phyloP scores from a whole-genome alignment of 1,140 invertebrate species.

The Acromyrmex charruanus region DNA sequence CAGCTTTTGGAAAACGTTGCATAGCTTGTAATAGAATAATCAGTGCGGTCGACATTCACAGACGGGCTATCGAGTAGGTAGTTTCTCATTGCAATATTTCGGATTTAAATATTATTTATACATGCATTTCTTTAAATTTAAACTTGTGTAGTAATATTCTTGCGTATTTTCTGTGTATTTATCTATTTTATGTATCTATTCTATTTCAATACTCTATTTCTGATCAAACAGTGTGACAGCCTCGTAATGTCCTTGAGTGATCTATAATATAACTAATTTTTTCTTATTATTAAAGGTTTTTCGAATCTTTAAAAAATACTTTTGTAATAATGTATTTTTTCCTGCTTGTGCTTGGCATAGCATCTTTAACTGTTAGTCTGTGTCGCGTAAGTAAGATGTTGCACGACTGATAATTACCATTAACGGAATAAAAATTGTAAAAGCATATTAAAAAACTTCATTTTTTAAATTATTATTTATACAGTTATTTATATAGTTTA shows the following conservation, averaged over 20 bases:
- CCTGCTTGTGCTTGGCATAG: conserved; percentile 24
- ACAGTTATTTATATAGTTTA: too few relatives aligned
- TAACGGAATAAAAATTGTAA: not conserved
- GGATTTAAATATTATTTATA: conserved; percentile 35
- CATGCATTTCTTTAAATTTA: conserved; percentile 3
- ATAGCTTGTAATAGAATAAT: conserved; percentile 24
- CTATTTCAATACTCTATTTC: not conserved
- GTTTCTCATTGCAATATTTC: conserved; percentile 29
- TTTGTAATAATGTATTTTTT: conserved; percentile 46
- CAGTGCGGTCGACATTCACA: conserved; percentile 20
- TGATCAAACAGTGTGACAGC: not conserved
- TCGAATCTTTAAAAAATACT: conserved; percentile 33
- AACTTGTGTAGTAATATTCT: not conserved
- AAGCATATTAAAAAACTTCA: not conserved
- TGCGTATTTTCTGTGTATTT: not conserved
- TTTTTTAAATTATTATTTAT: not conserved
- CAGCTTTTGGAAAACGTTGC: conserved; percentile 17
- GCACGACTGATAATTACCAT: not conserved
- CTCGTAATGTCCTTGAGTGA: not conserved
- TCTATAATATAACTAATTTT: not conserved
- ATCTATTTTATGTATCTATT: not conserved
- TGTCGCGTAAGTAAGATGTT: conserved; percentile 38
- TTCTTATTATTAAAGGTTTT: conserved; percentile 52
- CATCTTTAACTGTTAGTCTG: conserved; percentile 45
- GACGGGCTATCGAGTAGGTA: conserved; percentile 44